phyloP scores from a whole-genome alignment of 2,888 invertebrate species.

The Pedicia rivosa region DNA sequence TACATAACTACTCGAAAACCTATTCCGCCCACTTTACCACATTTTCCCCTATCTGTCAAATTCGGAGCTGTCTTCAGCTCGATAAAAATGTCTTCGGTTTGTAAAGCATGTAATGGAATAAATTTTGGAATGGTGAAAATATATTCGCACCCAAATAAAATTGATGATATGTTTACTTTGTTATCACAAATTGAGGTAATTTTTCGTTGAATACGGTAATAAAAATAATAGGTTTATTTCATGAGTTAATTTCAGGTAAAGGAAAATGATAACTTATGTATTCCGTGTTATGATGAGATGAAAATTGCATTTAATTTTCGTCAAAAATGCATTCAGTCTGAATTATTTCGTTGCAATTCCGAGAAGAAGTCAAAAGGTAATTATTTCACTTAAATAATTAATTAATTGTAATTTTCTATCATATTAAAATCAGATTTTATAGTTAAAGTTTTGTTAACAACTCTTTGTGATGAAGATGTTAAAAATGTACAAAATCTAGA shows the following conservation, averaged over 20 bases:
- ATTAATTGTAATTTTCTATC: too few relatives aligned
- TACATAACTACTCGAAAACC: too few relatives aligned
- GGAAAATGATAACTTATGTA: slow-evolving; percentile 9
- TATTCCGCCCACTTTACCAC: too few relatives aligned
- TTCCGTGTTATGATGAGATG: slow-evolving; percentile 11
- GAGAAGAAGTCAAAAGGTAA: too few relatives aligned
- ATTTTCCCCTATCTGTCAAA: too few relatives aligned
- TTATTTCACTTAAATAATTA: too few relatives aligned
- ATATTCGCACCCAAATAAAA: slow-evolving; percentile 4
- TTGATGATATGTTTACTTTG: slow-evolving; percentile 1
- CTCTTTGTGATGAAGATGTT: too few relatives aligned
- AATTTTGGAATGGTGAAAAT: slow-evolving; percentile 3
- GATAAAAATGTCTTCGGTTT: slow-evolving; percentile 3
- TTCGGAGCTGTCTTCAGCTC: too few relatives aligned
- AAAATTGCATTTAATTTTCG: slow-evolving; percentile 11
- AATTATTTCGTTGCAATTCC: slow-evolving; percentile 5
- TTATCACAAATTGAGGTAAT: slow-evolving; percentile 1
- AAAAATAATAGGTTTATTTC: neutral
- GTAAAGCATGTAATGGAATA: slow-evolving; percentile 3
- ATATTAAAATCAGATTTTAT: too few relatives aligned
- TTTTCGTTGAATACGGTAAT: neutral
- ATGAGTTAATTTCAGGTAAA: slow-evolving; percentile 7
- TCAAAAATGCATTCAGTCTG: slow-evolving; percentile 10
- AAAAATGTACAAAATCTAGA: too few relatives aligned
- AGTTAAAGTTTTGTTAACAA: too few relatives aligned